Conservation (phyloP, 2,888 invertebrate species). For the Eustalomyia histrio region DNA sequence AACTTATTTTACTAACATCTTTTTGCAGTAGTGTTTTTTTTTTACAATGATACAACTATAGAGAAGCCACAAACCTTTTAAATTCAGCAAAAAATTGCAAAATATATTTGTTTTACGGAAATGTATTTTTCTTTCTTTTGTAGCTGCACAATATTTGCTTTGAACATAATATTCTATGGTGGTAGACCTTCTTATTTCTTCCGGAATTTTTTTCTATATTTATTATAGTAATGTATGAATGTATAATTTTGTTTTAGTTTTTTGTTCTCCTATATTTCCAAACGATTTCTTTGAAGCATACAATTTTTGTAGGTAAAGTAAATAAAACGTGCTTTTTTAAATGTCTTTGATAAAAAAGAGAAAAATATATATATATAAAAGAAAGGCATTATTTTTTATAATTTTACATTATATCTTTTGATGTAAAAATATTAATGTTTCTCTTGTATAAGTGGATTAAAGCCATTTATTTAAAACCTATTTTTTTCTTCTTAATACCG, state of each 20-base stretch:
- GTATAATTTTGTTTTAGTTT: conserved; percentile 28
- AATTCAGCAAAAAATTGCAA: background rate
- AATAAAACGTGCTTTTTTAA: conserved; percentile 41
- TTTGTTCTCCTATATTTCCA: conserved; percentile 4
- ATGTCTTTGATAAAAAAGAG: conserved; percentile 41
- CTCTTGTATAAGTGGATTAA: too few relatives aligned
- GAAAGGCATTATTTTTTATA: background rate
- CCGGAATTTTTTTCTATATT: conserved; percentile 13
- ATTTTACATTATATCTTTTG: background rate
- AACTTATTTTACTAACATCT: background rate
- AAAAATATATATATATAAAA: background rate
- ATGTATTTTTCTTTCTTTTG: conserved; percentile 42
- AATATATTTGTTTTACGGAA: conserved; percentile 51
- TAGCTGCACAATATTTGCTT: conserved; percentile 49
- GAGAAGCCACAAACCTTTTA: conserved; percentile 38
- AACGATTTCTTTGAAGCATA: conserved; percentile 22
- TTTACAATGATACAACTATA: background rate
- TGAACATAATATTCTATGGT: conserved; percentile 25
- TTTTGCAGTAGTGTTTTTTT: background rate
- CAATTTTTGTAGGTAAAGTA: conserved; percentile 51
- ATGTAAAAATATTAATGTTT: background rate
- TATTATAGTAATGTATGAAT: conserved; percentile 20
- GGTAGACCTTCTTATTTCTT: conserved; percentile 35
- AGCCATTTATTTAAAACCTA: too few relatives aligned
- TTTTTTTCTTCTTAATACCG: too few relatives aligned